Percentiles rank a stretch among this genome's conserved stretches.
Evolutionary conservation across 2,888 invertebrate species (phyloP).

Genomic region (Drosophila yooni): DNA sequence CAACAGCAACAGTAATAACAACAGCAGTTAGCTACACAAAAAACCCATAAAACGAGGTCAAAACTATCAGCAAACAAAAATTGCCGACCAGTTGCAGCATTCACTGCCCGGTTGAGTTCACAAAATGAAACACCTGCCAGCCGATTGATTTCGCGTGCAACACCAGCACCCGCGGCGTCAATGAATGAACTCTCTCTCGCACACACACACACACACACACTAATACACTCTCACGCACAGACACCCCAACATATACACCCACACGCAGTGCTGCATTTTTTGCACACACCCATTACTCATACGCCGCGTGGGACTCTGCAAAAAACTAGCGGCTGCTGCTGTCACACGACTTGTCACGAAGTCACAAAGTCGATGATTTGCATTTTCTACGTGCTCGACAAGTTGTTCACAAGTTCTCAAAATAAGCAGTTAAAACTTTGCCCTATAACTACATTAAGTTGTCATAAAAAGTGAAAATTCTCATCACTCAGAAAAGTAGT

Average conservation of each 20-base stretch:
- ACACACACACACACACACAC: conserved; percentile 16
- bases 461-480: not conserved
- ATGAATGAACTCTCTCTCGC: conserved; percentile 61
- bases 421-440: not conserved
- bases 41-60: conserved; percentile 67
- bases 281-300: conserved; percentile 67
- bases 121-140: conserved; percentile 72
- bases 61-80: conserved; percentile 76
- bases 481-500: not conserved
- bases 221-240: conserved; percentile 16
- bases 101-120: conserved; percentile 51
- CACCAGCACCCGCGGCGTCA: conserved; percentile 33
- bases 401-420: not conserved
- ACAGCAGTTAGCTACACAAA: conserved; percentile 18
- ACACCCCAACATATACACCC: not conserved
- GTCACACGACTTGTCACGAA: conserved; percentile 8
- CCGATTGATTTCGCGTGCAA: conserved; percentile 71
- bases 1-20: conserved; percentile 46
- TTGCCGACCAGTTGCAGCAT: conserved; percentile 49
- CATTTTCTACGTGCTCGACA: conserved; percentile 23
- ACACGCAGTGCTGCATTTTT: conserved; percentile 30
- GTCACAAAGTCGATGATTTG: conserved; percentile 11
- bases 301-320: conserved; percentile 58
- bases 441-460: not conserved
- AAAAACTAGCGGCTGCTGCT: conserved; percentile 13